A percentile compares a stretch with the other conserved stretches of the same genome.
These are phyloP conservation scores for Blastobasis lacticolella DNA, from an alignment of 2,888 invertebrate genomes.

Conservation along the genomic window DNA sequence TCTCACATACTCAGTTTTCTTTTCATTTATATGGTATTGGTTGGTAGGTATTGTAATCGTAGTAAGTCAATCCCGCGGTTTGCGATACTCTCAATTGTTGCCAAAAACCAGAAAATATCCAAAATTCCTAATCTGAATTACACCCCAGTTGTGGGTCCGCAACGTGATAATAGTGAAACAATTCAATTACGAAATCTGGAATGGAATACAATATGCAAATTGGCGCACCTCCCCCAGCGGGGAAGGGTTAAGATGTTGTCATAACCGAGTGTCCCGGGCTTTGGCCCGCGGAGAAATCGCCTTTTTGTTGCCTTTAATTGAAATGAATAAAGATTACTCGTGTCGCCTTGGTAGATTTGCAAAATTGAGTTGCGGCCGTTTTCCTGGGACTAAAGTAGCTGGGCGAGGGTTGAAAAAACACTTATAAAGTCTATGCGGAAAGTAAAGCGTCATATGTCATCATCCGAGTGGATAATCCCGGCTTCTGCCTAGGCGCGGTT, in stretches of 20 bases:
- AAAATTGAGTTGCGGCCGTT: no score
- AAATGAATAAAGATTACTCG: constrained; percentile 50
- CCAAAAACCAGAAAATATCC: no score
- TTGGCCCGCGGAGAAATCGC: constrained; percentile 33
- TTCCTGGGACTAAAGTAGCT: neutral
- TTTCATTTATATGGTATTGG: no score
- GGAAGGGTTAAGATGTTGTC: constrained; percentile 66
- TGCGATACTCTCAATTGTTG: no score
- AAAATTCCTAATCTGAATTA: no score
- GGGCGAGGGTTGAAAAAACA: constrained; percentile 4
- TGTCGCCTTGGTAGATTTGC: neutral
- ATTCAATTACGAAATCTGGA: constrained; percentile 47
- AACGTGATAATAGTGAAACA: constrained; percentile 9
- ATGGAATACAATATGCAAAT: constrained; percentile 47
- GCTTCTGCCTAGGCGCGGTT: no score
- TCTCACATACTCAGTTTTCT: no score
- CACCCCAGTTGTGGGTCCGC: no score
- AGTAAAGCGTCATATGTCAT: no score
- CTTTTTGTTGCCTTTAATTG: constrained; percentile 41
- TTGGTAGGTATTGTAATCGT: no score
- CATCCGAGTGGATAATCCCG: no score
- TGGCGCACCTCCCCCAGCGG: constrained; percentile 31
- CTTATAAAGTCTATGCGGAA: constrained; percentile 8
- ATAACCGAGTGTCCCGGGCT: constrained; percentile 49
- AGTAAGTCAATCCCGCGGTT: no score